Base-by-base conservation (phyloP, 1,140 invertebrate genomes). In the Pygmarrhopalites habei region DNA sequence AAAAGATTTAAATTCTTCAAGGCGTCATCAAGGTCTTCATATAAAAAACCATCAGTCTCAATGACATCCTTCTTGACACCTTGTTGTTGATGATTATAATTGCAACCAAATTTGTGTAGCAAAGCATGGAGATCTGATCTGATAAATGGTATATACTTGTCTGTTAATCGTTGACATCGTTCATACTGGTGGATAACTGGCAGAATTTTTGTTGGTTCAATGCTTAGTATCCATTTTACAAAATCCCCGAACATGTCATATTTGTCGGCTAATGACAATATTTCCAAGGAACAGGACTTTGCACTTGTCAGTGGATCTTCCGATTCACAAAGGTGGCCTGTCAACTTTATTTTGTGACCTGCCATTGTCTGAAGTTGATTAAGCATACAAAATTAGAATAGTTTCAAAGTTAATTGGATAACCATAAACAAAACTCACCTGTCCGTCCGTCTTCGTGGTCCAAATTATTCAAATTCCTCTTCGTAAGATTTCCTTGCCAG, bases 21-120 rank as follows among this genome's bases (percentile, higher is more conserved):
- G 2, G 29, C 53, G 3, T 56, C 53, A 7, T 35, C 10, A 14
- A 56, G 21, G 35, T 56, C 53, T 32, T 56, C 53, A 39, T 26
- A 56, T 17, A 56, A 25, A 56, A 56, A 56, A 10, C 53, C 53
- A 41, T 56, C 53, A 7, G 23, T 30, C 35, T 56, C 53, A 56
- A n/a, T 15, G 49, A 26, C 7, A 26, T 28, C 4, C 5, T 52
- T 28, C 14, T 15, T 10, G 49, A 4, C 14, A 7, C 23, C 28
- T 52, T 25, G 2, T 17, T 52, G 7, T 26, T 52, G 49, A n/a
- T n/a, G n/a, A n/a, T n/a, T n/a, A n/a, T 52, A 52, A 25, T 23
- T 26, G n/a, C 49, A 26, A 25, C 28, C 28, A 15, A 28, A 19
- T 14, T 23, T 3, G 7, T 29, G 5, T 23, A 26, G 3, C 5